phyloP scores from a whole-genome alignment of 2,888 invertebrate genomes.

The Steromphala cineraria region DNA sequence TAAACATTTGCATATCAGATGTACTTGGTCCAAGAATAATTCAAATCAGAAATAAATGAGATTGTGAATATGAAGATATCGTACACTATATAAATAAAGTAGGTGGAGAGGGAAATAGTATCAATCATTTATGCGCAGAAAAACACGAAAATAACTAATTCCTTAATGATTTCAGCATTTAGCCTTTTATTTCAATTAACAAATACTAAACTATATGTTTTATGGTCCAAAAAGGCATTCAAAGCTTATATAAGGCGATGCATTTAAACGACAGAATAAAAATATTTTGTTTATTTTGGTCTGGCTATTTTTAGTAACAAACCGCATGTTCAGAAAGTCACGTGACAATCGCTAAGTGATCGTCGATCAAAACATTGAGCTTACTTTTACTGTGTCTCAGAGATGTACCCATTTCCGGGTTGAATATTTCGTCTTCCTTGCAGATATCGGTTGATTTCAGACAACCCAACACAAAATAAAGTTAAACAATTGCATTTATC shows the following conservation, averaged over 20 bases:
- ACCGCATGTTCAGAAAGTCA: slow-evolving; percentile 33
- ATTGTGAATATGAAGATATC: background rate
- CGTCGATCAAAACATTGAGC: slow-evolving; percentile 9
- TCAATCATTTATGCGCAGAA: background rate
- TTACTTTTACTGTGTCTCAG: background rate
- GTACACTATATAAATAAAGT: slow-evolving; percentile 5
- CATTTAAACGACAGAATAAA: background rate
- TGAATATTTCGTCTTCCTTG: background rate
- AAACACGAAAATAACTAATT: background rate
- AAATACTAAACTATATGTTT: background rate
- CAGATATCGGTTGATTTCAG: too few species aligned
- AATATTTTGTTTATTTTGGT: slow-evolving; percentile 25
- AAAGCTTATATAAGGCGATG: background rate
- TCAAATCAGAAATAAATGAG: too few species aligned
- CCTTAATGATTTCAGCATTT: background rate
- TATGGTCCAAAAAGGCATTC: background rate
- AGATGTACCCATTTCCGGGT: background rate
- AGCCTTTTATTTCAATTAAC: background rate
- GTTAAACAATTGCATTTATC: too few species aligned
- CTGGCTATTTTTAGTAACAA: slow-evolving; percentile 36
- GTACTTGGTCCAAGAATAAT: too few species aligned
- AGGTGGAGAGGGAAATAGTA: background rate
- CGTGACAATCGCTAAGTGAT: slow-evolving; percentile 26
- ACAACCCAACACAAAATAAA: too few species aligned
- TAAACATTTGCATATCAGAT: too few species aligned